A percentile compares a stretch with the other conserved stretches of the same genome.
phyloP scores from a whole-genome alignment of 2,888 invertebrate genomes.

The Aphidoletes aphidimyza region DNA sequence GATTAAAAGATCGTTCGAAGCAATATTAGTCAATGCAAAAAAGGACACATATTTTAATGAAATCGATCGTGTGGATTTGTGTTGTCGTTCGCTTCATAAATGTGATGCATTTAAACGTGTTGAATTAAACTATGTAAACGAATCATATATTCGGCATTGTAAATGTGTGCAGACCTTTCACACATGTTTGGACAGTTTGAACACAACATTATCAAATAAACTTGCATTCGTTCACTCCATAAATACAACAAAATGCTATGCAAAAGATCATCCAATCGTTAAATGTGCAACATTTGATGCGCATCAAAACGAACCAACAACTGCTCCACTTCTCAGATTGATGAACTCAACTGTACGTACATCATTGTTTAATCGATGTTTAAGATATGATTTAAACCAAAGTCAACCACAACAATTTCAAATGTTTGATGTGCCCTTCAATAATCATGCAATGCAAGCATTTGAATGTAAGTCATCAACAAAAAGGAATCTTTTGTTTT shows the following conservation, averaged over 20 bases:
- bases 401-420: not conserved
- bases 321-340: not conserved
- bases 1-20: not conserved
- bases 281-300: not conserved
- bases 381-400: not conserved
- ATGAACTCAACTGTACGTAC: not conserved
- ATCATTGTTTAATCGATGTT: not conserved
- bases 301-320: not conserved
- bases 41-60: not conserved
- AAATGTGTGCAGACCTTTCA: not conserved
- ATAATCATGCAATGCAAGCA: too few species aligned
- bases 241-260: slow-evolving; percentile 19
- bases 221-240: not conserved
- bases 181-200: not conserved
- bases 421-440: not conserved
- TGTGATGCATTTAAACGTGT: too few species aligned
- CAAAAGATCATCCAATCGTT: slow-evolving; percentile 1
- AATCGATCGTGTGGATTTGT: not conserved
- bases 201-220: slow-evolving; percentile 17
- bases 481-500: too few species aligned
- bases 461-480: too few species aligned
- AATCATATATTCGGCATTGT: not conserved
- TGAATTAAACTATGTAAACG: not conserved
- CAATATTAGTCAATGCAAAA: not conserved
- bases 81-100: slow-evolving; percentile 21